Conservation (phyloP, 2,113 vertebrate species). For the Heloderma charlesbogerti region DNA sequence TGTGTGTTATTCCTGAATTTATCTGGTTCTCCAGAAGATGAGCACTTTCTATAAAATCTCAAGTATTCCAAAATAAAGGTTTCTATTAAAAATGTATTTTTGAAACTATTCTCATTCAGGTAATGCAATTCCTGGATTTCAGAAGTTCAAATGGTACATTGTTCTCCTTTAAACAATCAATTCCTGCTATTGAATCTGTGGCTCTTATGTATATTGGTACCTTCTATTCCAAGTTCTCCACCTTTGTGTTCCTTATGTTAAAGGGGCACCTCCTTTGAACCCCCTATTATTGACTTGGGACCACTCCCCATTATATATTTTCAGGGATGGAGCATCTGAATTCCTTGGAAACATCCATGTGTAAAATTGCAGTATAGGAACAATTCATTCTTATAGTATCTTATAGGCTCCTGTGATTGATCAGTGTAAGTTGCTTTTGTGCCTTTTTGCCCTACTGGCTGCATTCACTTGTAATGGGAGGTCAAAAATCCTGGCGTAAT, state of each 20-base stretch:
- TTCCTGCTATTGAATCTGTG: neutral
- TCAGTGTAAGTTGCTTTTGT: neutral
- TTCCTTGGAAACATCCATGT: neutral
- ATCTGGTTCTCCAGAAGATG: neutral
- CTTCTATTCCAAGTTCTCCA: neutral
- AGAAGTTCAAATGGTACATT: neutral
- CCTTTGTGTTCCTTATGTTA: neutral
- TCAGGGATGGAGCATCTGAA: neutral
- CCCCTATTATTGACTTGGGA: rapidly evolving
- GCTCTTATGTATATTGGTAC: no score
- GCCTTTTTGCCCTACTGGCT: neutral
- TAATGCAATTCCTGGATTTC: neutral
- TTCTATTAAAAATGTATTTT: neutral
- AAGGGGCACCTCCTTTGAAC: neutral
- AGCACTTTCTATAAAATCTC: no score
- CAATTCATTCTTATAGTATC: no score
- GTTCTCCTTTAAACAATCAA: neutral
- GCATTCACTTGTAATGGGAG: no score
- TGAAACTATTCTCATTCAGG: neutral
- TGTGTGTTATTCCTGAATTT: neutral
- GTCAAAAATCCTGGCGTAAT: no score
- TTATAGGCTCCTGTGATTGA: neutral
- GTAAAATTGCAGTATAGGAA: neutral
- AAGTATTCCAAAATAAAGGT: neutral
- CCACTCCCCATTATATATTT: neutral